Conservation (phyloP, 2,888 invertebrate species). For the Noctua janthe region DNA sequence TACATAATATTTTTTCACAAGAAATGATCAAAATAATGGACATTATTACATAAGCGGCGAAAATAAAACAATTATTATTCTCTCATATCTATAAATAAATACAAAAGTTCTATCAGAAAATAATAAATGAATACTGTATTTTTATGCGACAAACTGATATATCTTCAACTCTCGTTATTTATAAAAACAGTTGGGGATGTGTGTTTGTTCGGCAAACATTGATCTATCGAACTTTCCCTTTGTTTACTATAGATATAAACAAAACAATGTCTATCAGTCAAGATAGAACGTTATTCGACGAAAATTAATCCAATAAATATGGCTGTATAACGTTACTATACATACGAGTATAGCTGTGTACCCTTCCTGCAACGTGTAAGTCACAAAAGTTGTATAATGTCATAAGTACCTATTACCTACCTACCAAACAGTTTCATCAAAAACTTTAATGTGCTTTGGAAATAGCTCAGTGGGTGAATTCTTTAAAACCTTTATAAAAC, state of each 20-base stretch:
- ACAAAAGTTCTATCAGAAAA: slow-evolving; percentile 44
- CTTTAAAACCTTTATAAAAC: not conserved
- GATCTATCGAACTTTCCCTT: slow-evolving; percentile 69
- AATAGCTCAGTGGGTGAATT: not conserved
- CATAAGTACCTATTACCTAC: not conserved
- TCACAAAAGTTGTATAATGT: not conserved
- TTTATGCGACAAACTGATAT: slow-evolving; percentile 64
- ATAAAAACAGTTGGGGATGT: slow-evolving; percentile 77
- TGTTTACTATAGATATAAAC: slow-evolving; percentile 75
- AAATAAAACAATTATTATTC: slow-evolving; percentile 15
- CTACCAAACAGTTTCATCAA: not conserved
- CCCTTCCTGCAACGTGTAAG: not conserved
- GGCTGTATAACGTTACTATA: not conserved
- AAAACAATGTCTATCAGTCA: slow-evolving; percentile 71
- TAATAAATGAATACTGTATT: slow-evolving; percentile 64
- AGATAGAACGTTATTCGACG: slow-evolving; percentile 5
- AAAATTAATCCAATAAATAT: slow-evolving; percentile 30
- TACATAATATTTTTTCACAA: not conserved
- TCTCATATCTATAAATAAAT: slow-evolving; percentile 13
- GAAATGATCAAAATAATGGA: not conserved
- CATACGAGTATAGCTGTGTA: not conserved
- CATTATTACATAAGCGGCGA: not conserved
- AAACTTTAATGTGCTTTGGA: not conserved
- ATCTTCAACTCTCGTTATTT: slow-evolving; percentile 73
- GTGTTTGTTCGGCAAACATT: slow-evolving; percentile 80